Evolutionary conservation across 2,888 invertebrate genomes (phyloP).

Genomic region (Temnothorax unifasciatus): DNA sequence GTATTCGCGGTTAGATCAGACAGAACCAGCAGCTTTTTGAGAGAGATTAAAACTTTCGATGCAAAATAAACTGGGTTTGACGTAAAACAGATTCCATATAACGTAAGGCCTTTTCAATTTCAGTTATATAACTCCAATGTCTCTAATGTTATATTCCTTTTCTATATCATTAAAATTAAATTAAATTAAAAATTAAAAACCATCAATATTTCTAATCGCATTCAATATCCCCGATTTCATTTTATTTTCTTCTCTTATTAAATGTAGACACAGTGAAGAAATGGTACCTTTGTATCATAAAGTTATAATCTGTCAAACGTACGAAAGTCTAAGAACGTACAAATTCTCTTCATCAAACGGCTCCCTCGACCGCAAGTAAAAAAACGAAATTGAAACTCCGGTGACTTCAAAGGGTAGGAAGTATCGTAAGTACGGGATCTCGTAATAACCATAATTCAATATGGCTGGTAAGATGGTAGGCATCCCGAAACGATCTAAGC

Average conservation of each 20-base stretch:
- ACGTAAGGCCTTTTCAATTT: neutral
- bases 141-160: neutral
- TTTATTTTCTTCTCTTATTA: constrained; percentile 10
- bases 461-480: constrained; percentile 82
- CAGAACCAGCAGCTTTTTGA: neutral
- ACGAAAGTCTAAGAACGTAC: constrained; percentile 7
- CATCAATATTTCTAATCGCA: neutral
- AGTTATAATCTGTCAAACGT: constrained; percentile 14
- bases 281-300: neutral
- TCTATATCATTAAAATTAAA: neutral
- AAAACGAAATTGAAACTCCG: constrained; percentile 70
- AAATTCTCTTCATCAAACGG: constrained; percentile 52
- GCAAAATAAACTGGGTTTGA: constrained; percentile 21
- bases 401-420: constrained; percentile 77
- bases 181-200: constrained; percentile 4
- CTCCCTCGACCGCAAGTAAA: constrained; percentile 54
- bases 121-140: neutral
- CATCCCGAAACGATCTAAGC: constrained; percentile 68
- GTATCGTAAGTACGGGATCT: constrained; percentile 78
- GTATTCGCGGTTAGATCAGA: constrained; percentile 37
- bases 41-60: constrained; percentile 42
- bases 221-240: neutral
- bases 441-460: constrained; percentile 84
- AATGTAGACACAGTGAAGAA: neutral
- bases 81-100: neutral